Conservation (phyloP, 2,113 vertebrate species). For the Gasterosteus aculeatus region DNA sequence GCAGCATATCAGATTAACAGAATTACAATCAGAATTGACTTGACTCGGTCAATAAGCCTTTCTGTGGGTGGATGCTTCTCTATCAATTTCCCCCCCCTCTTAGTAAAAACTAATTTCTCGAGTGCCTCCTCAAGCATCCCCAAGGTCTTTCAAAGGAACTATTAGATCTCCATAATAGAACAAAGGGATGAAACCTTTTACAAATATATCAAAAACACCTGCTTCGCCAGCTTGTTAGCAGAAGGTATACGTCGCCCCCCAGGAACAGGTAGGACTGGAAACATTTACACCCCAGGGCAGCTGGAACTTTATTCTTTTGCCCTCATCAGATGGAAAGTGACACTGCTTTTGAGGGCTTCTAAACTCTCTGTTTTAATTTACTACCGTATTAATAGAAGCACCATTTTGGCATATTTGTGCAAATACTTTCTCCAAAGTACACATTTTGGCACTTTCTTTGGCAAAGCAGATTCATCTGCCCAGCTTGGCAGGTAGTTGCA, state of each 20-base stretch:
- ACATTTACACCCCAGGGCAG: conserved; percentile 15
- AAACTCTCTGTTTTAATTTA: not conserved
- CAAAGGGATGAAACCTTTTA: not conserved
- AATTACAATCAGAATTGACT: conserved; percentile 57
- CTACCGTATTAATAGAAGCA: not conserved
- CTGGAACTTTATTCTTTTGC: conserved; percentile 9
- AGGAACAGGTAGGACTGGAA: conserved; percentile 2
- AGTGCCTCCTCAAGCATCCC: not conserved
- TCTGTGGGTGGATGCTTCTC: conserved; percentile 1
- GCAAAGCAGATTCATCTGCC: not conserved
- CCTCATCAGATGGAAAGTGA: not conserved
- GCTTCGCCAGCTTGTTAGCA: not conserved
- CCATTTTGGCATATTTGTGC: not conserved
- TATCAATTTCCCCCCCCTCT: conserved; percentile 8
- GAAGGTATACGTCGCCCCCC: not conserved
- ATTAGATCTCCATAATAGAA: not conserved
- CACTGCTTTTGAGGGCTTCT: not conserved
- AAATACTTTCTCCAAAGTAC: not conserved
- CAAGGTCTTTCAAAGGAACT: not conserved
- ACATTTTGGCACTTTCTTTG: not conserved
- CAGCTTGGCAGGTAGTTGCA: not conserved
- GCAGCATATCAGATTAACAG: conserved; percentile 43
- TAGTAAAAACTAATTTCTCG: not conserved
- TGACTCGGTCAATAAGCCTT: conserved; percentile 25
- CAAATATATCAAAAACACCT: not conserved